Conservation (phyloP, 2,888 invertebrate species). For the Panopea generosa region DNA sequence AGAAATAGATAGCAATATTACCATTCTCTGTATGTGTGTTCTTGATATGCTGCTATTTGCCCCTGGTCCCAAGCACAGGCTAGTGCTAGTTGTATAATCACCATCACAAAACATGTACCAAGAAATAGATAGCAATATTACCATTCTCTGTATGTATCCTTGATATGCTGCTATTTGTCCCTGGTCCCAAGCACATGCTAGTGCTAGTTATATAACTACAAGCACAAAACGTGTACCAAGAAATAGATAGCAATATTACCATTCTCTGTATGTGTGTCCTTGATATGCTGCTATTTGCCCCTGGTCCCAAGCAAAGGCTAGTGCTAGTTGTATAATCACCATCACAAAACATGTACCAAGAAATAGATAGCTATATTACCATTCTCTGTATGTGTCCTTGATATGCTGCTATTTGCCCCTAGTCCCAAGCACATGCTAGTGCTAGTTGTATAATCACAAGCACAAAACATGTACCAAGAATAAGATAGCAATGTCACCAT, state of each 20-base stretch:
- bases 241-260: background rate
- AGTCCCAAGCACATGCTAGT: slow-evolving; percentile 20
- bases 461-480: slow-evolving; percentile 27
- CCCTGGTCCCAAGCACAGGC: slow-evolving; percentile 28
- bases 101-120: slow-evolving; percentile 17
- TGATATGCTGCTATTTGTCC: background rate
- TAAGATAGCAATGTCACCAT: background rate
- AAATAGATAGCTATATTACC: no score
- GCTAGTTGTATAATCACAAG: slow-evolving; percentile 9
- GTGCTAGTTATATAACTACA: slow-evolving; percentile 1
- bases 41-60: background rate
- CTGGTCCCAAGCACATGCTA: slow-evolving; percentile 12
- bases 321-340: slow-evolving; percentile 24
- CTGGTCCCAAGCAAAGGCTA: slow-evolving; percentile 29
- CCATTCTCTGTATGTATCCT: background rate
- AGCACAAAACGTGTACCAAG: background rate
- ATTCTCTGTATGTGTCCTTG: no score
- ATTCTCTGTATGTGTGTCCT: background rate
- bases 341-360: slow-evolving; percentile 11
- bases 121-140: slow-evolving; percentile 1
- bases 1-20: no score
- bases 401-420: background rate
- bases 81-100: slow-evolving; percentile 10
- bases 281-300: background rate
- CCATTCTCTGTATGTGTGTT: no score